Percentiles rank a stretch among this genome's conserved stretches.
Conservation (phyloP, 2,888 invertebrate species). For the Lordiphosa fenestrarum region DNA sequence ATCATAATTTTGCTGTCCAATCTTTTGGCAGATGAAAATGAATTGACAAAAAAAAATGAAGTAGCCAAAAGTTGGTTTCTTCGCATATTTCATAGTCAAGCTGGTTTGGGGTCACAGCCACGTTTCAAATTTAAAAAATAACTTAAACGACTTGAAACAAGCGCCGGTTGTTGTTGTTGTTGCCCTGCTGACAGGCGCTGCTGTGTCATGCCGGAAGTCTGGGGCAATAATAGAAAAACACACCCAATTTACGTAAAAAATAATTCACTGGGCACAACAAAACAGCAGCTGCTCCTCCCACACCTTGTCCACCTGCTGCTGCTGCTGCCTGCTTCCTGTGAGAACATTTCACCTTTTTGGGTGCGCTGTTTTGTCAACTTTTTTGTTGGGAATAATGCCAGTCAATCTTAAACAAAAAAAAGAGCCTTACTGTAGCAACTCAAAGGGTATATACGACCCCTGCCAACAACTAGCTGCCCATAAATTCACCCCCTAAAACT, state of each 20-base stretch:
- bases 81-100: conserved; percentile 35
- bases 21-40: conserved; percentile 29
- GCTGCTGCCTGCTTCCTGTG: conserved; percentile 23
- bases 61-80: conserved; percentile 14
- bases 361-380: conserved; percentile 59
- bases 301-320: not conserved
- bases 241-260: conserved; percentile 66
- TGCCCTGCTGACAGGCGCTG: conserved; percentile 41
- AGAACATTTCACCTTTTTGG: conserved; percentile 49
- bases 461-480: conserved; percentile 25
- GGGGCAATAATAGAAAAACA: conserved; percentile 71
- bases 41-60: conserved; percentile 29
- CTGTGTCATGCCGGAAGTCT: conserved; percentile 68
- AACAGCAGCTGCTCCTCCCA: conserved; percentile 35
- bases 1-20: conserved; percentile 4
- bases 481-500: not conserved
- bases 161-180: conserved; percentile 37
- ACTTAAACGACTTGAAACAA: conserved; percentile 63
- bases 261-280: conserved; percentile 57
- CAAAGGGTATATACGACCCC: too few species aligned
- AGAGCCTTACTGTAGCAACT: too few species aligned
- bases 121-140: conserved; percentile 64
- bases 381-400: conserved; percentile 6
- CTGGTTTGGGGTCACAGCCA: conserved; percentile 33
- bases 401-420: too few species aligned